Base-by-base conservation (phyloP, 2,113 vertebrate species). In the Coracopsis vasa region DNA sequence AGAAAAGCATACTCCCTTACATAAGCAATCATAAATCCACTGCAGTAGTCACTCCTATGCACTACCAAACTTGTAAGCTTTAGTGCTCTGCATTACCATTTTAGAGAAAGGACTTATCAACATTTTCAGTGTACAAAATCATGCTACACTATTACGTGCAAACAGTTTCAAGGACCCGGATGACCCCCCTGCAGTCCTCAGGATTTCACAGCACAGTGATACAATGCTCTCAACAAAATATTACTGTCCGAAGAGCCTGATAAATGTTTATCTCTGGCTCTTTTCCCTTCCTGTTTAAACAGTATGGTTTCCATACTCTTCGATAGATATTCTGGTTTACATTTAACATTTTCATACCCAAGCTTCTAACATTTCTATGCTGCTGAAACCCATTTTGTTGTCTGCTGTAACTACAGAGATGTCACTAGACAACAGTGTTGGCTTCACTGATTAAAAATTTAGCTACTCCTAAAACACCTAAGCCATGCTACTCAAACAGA, bases 271-370 rank as follows among this genome's bases (percentile, higher is more conserved):
- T 79, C 92, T 86, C 91, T 83, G 79, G 84, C 71, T 80, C 53
- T 83, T 65, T 90, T 78, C 53, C 61, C 35, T 94, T 96, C 82
- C 72, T 90, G 67, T 96, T 94, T 79, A 81, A 95, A 78, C 39
- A 47, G 35, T 51, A 86, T 29, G 12, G 25, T 86, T 93, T 88
- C 94, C 69, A 80, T 66, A 71, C 54, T 74, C 62, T 70, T 51
- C 7, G 0, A 72, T 44, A 82, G 83, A 88, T 78, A 93, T 29
- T 88, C 54, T 7, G 3, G 7, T 90, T 91, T 67, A 80, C 71
- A 94, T 48, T 48, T 67, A 58, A 71, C 37, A 31, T 88, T 96
- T 90, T 93, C 77, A 56, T 75, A 84, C 8, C 45, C 65, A 86
- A 70, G 21, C 35, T 85, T 86, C 56, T 47, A 86, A 70, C 33